phyloP scores from a whole-genome alignment of 2,797 vertebrate genomes.

The Okamejei kenojei region DNA sequence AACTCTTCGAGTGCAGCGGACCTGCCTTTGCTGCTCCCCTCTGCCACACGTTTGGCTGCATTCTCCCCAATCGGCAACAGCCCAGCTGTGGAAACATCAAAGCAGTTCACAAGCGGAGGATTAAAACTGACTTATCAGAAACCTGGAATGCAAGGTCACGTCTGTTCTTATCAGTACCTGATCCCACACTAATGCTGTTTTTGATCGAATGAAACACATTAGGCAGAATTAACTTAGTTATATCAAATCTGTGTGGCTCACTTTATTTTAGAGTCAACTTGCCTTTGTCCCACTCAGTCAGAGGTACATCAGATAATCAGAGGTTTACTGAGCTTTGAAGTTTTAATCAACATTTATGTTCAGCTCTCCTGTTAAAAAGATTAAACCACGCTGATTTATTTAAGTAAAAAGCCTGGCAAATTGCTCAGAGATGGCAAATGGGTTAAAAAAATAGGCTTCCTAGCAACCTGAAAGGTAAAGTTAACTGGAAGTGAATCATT shows the following conservation, averaged over 20 bases:
- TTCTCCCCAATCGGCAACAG: conserved; percentile 68
- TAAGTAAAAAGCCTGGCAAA: background rate
- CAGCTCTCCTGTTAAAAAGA: background rate
- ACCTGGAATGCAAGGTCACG: conserved; percentile 26
- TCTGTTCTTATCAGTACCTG: background rate
- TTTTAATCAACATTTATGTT: background rate
- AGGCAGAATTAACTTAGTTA: background rate
- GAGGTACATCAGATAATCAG: background rate
- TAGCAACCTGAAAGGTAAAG: background rate
- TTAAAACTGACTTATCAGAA: conserved; percentile 34
- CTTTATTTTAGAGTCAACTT: background rate
- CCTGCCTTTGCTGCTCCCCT: conserved; percentile 64
- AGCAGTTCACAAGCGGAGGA: conserved; percentile 26
- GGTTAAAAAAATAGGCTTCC: background rate
- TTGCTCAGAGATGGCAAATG: background rate
- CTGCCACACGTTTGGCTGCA: conserved; percentile 73
- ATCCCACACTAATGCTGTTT: background rate
- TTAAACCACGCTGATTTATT: background rate
- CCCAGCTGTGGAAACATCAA: conserved; percentile 67
- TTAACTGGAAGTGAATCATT: background rate
- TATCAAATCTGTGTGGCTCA: background rate
- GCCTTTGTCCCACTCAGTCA: background rate
- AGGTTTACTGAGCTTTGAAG: background rate
- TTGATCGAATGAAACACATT: background rate
- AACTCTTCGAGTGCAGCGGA: conserved; percentile 62